Evolutionary conservation across 2,888 invertebrate species (phyloP), one percentile per base, ranked within the genome.

Genomic region (Nezara viridula): DNA sequence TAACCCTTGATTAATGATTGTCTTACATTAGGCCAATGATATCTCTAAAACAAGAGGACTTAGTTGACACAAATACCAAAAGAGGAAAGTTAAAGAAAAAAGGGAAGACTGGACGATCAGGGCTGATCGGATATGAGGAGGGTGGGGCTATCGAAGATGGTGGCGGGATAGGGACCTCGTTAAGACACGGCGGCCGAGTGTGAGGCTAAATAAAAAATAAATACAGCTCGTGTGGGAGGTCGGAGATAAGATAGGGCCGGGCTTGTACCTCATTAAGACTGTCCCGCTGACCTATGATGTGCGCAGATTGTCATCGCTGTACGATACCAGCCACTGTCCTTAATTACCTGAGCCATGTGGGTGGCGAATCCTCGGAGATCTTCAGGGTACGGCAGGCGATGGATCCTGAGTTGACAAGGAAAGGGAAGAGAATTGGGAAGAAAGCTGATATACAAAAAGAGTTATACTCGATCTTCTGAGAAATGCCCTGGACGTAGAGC

Each of bases 221-320:
- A 81, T 81, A 44, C 81, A 44, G 81, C 81, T 86, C 86, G 86
- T 86, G 86, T 86, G 86, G 86, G 86, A 86, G 86, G 86, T 86
- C 86, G 86, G 37, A 44, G 88, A 88, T 88, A 88, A 88, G 88
- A 88, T 88, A 88, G 88, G 47, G 6, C 49, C 2, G 50, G 88
- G 37, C 88, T 88, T 88, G 88, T 88, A 88, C n/a, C 88, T 88
- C 88, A 88, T 88, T 88, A 88, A 86, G 86, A 86, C 32, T 86
- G 86, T 37, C 86, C 86, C 52, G 32, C 86, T 60, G 86, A 52
- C 81, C 55, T 87, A 88, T 88, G 88, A 88, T 88, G 88, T 73
- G 88, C 88, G 73, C 44, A 88, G 88, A 77, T 86, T 86, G 86
- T 86, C 86, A 86, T 86, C 86, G 86, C 37, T 50, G 37, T 86